Conservation (phyloP, 2,888 invertebrate species). For the Cenopis cana region DNA sequence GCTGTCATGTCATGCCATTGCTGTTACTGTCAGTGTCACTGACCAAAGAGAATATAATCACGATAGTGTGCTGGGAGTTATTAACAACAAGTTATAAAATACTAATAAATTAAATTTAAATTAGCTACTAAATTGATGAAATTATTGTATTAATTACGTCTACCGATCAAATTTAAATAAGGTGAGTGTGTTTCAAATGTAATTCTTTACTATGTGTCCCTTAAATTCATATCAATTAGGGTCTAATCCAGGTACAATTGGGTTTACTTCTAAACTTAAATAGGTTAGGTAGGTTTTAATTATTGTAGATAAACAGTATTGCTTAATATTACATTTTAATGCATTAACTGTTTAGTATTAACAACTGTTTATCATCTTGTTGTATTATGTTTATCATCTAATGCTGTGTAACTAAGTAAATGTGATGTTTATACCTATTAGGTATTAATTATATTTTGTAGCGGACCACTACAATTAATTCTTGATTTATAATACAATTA, state of each 20-base stretch:
- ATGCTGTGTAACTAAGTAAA: too few relatives aligned
- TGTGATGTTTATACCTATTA: too few relatives aligned
- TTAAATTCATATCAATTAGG: neutral
- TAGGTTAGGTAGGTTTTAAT: neutral
- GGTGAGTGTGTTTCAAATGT: neutral
- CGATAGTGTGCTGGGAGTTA: neutral
- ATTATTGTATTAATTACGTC: neutral
- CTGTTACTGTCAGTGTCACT: neutral
- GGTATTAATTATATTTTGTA: neutral
- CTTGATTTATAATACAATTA: neutral
- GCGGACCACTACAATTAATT: neutral
- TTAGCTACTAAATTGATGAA: neutral
- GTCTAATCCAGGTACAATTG: neutral
- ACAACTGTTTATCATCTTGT: neutral
- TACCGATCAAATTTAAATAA: neutral
- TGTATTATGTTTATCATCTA: too few relatives aligned
- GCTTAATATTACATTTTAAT: neutral
- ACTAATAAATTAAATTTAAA: neutral
- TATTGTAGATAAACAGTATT: neutral
- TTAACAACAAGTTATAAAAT: neutral
- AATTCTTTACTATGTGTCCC: neutral
- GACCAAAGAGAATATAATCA: neutral
- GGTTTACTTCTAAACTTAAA: constrained; percentile 7
- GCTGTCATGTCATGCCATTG: too few relatives aligned
- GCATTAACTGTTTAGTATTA: neutral